Percentiles rank a stretch among this genome's conserved stretches.
These are phyloP conservation scores for Allobates femoralis DNA, from an alignment of 2,797 vertebrate genomes.

Conservation along the genomic window DNA sequence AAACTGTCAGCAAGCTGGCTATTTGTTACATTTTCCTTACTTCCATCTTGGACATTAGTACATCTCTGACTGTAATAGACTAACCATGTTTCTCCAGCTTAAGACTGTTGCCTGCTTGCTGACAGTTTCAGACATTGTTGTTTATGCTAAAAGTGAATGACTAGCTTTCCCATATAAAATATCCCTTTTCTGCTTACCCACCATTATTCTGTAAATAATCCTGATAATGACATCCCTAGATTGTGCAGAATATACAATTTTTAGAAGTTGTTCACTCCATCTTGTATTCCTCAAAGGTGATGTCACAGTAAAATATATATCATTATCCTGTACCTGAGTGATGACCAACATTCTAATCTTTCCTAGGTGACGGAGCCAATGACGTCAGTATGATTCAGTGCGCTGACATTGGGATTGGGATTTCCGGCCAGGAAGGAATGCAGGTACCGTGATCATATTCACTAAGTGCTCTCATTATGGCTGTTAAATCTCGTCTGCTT, in stretches of 20 bases:
- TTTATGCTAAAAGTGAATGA: no score
- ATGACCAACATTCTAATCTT: not conserved
- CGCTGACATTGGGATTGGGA: conserved; percentile 90
- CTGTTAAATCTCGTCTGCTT: not conserved
- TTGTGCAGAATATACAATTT: not conserved
- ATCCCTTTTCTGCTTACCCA: not conserved
- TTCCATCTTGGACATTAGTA: not conserved
- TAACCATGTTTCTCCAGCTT: no score
- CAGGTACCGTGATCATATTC: conserved; percentile 78
- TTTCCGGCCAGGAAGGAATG: conserved; percentile 96
- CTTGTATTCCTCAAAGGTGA: no score
- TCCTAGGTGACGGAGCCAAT: conserved; percentile 92
- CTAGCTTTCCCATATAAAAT: no score
- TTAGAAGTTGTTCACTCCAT: no score
- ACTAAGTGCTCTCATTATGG: not conserved
- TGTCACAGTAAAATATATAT: no score
- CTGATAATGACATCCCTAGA: not conserved
- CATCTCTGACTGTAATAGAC: not conserved
- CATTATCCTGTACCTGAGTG: no score
- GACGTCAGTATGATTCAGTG: conserved; percentile 98
- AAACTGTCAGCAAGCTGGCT: no score
- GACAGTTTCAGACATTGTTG: no score
- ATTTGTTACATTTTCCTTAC: no score
- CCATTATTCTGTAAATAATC: not conserved
- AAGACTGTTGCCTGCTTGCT: no score